Percentiles rank a stretch among this genome's conserved stretches.
phyloP scores from a whole-genome alignment of 2,113 vertebrate genomes.

The Aspiorhynchus laticeps region DNA sequence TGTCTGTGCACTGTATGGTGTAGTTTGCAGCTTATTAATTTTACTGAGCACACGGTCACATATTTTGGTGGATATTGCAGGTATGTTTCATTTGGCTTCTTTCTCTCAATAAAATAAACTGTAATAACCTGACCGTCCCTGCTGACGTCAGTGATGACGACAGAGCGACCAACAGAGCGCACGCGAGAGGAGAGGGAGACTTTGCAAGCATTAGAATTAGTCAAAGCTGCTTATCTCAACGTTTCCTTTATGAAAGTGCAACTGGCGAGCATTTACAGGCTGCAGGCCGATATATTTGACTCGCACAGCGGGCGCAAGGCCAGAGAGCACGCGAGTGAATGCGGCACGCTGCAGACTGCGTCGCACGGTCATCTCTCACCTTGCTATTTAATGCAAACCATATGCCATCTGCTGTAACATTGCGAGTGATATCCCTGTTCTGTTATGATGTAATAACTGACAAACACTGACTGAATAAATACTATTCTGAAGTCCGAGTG shows the following conservation, averaged over 20 bases:
- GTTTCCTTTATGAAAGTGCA: conserved; percentile 48
- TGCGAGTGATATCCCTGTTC: background rate
- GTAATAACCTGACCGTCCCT: background rate
- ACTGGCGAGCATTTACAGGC: conserved; percentile 31
- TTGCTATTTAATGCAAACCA: background rate
- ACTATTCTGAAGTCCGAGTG: background rate
- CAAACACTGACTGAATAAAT: background rate
- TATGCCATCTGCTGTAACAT: conserved; percentile 39
- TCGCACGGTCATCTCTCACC: background rate
- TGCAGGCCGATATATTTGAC: background rate
- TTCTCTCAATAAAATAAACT: background rate
- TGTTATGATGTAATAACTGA: background rate
- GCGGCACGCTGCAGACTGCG: conserved; percentile 30
- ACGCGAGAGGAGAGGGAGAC: conserved; percentile 57
- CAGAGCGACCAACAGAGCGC: conserved; percentile 24
- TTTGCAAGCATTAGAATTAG: conserved; percentile 67
- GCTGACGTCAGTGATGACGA: conserved; percentile 26
- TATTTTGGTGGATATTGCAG: background rate
- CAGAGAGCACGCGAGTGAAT: conserved; percentile 36
- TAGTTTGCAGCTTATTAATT: background rate
- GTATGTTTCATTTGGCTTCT: background rate
- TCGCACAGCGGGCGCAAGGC: background rate
- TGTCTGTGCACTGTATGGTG: too few relatives aligned
- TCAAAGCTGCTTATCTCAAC: conserved; percentile 75
- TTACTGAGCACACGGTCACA: too few relatives aligned